Base-by-base conservation (phyloP, 2,888 invertebrate genomes). In the Allolobophora icterica region DNA sequence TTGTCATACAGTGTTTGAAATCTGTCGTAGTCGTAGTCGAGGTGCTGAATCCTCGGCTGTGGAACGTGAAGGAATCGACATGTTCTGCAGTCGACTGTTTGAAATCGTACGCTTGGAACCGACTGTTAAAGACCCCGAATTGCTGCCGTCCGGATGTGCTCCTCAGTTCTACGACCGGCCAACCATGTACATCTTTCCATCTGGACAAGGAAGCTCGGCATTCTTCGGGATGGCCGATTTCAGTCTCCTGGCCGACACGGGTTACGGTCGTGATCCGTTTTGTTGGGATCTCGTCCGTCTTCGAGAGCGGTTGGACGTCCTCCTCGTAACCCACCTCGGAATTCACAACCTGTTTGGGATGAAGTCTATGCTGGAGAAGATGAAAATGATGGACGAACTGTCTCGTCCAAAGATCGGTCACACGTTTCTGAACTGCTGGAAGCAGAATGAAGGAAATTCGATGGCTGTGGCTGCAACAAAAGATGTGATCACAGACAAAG, bases 251-350 rank as follows among this genome's bases (percentile, higher is more conserved):
- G 97, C 99, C 91, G 99, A 99, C 95, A 99, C 98, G 91, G 99
- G 99, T 35, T 95, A 94, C 92, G 97, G 97, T 93, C 97, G 98
- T 93, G 5, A 38, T 87, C 87, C 35, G 34, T 98, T 98, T 94
- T 99, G 98, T 95, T 99, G 99, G 99, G 98, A 99, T 95, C 99
- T 99, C 95, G 97, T 98, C 0, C 96, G 99, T 35, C 99, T 99
- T 95, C 96, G 98, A 92, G 98, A 98, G 95, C 92, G 95, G 40
- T 96, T 99, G 93, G 99, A 99, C 95, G 98, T 99, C n/a, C 98
- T 99, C 40, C 96, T 99, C 89, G 96, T 99, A 95, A 98, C 99
- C n/a, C 96, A 99, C 93, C 96, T 99, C 92, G 98, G 98, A 95
- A 98, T 98, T 95, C 98, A 98, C 95, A 98, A 98, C 93, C 96